phyloP scores from a whole-genome alignment of 2,113 vertebrate species.

The Paraplagusia blochii region DNA sequence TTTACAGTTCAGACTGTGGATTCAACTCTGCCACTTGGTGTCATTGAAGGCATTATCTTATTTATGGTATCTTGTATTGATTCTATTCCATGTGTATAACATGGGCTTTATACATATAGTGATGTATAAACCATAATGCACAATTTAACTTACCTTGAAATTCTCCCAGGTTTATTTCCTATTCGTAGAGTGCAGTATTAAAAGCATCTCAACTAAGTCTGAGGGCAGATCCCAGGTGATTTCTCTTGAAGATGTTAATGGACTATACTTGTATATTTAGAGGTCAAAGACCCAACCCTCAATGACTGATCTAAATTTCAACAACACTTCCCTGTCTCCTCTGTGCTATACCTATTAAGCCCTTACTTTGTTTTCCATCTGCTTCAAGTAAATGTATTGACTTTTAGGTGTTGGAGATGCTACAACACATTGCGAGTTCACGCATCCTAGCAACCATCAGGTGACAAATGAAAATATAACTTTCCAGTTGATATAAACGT shows the following conservation, averaged over 20 bases:
- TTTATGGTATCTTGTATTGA: slow-evolving; percentile 1
- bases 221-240: no score
- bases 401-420: slow-evolving; percentile 32
- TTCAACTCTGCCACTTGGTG: slow-evolving; percentile 14
- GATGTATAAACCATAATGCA: no score
- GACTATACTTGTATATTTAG: no score
- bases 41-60: slow-evolving; percentile 14
- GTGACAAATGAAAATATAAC: no score
- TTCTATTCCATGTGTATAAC: not conserved
- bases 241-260: no score
- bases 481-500: no score
- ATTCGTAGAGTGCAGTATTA: slow-evolving; percentile 7
- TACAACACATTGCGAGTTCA: slow-evolving; percentile 17
- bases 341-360: slow-evolving; percentile 7
- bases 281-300: no score
- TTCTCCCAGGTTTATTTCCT: slow-evolving; percentile 7
- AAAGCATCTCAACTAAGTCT: not conserved
- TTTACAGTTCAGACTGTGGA: slow-evolving; percentile 17
- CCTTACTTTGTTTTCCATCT: slow-evolving; percentile 18
- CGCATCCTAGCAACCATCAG: slow-evolving; percentile 4
- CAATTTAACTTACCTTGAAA: not conserved
- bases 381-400: slow-evolving; percentile 42
- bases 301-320: no score
- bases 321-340: not conserved
- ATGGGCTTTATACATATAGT: no score